Conservation (phyloP, 2,888 invertebrate genomes). For the Piscicola geometra region DNA sequence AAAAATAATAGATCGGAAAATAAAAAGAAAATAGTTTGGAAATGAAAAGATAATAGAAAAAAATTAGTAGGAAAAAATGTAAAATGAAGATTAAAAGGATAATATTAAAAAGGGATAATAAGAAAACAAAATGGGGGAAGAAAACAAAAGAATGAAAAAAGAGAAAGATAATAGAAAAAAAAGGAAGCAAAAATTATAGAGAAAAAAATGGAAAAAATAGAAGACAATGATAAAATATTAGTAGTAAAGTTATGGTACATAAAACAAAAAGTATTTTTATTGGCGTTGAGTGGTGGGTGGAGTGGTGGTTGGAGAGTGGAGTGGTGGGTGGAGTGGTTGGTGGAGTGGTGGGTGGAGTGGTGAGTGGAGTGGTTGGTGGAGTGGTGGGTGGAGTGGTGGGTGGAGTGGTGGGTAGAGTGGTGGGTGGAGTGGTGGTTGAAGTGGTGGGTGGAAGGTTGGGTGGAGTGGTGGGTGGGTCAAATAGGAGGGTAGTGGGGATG, state of each 20-base stretch:
- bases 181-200: too few species aligned
- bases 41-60: background rate
- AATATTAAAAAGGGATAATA: constrained; percentile 8
- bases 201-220: background rate
- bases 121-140: background rate
- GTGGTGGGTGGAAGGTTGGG: too few species aligned
- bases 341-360: too few species aligned
- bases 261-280: background rate
- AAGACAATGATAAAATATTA: background rate
- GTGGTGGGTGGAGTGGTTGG: too few species aligned
- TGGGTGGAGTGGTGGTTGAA: too few species aligned
- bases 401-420: too few species aligned
- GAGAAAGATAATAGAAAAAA: background rate
- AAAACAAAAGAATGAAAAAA: background rate
- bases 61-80: background rate
- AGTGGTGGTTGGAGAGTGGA: too few species aligned
- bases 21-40: background rate
- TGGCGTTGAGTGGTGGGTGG: background rate
- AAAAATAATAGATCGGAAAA: background rate
- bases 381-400: too few species aligned
- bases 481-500: too few species aligned
- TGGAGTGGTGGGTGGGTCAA: too few species aligned
- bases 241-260: background rate
- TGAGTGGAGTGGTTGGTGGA: too few species aligned
- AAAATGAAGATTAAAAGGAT: background rate